These are phyloP conservation scores for Mus spretus DNA, from an alignment of 2,797 vertebrate species.

Conservation along the genomic window DNA sequence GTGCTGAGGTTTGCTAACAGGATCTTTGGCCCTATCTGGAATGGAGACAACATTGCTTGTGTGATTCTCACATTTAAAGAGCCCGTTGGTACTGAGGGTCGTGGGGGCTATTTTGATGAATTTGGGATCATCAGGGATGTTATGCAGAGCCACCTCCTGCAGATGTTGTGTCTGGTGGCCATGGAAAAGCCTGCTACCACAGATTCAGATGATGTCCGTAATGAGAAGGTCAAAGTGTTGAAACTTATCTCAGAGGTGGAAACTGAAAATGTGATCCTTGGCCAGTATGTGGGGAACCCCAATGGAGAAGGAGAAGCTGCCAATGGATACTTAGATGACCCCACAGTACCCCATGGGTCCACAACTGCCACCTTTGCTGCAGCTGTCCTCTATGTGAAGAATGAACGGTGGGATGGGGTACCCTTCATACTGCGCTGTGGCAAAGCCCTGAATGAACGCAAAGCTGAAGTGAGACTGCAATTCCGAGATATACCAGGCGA, in stretches of 20 bases:
- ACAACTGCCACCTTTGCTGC: slow-evolving; percentile 94
- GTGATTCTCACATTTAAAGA: slow-evolving; percentile 97
- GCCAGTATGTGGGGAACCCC: slow-evolving; percentile 95
- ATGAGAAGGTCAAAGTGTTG: slow-evolving; percentile 98
- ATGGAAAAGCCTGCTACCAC: slow-evolving; percentile 98
- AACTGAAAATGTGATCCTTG: slow-evolving; percentile 92
- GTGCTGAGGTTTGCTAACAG: slow-evolving; percentile 97
- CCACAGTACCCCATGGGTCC: slow-evolving; percentile 95
- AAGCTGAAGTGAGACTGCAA: slow-evolving; percentile 96
- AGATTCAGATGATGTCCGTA: slow-evolving; percentile 95
- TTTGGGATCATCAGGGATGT: slow-evolving; percentile 98
- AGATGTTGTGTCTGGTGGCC: slow-evolving; percentile 96
- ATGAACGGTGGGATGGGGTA: slow-evolving; percentile 96
- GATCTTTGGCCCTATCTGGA: slow-evolving; percentile 98
- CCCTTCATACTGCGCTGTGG: slow-evolving; percentile 96
- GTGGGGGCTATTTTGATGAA: slow-evolving; percentile 97
- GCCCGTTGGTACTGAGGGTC: slow-evolving; percentile 96
- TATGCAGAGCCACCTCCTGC: slow-evolving; percentile 98
- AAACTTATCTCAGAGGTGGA: slow-evolving; percentile 92
- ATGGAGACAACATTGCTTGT: slow-evolving; percentile 95
- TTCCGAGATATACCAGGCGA: slow-evolving; percentile 95
- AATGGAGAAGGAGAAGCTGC: slow-evolving; percentile 92
- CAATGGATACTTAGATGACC: slow-evolving; percentile 94
- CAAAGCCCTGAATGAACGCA: slow-evolving; percentile 97
- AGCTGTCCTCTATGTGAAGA: slow-evolving; percentile 93